Base-by-base conservation (phyloP, 2,888 invertebrate species). In the Sarcophaga carnaria region DNA sequence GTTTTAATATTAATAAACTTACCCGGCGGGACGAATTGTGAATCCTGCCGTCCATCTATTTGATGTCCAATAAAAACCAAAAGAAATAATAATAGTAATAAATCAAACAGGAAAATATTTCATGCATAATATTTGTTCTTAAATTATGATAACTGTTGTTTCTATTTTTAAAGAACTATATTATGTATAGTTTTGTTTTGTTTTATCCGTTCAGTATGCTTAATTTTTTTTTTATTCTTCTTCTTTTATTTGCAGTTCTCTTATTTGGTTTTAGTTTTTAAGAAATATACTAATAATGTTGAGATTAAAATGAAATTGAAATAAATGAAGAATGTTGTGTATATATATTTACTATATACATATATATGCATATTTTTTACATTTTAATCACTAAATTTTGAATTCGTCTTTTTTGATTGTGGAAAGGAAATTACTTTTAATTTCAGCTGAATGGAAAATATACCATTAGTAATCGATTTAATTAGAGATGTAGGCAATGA, bases 21-120 rank as follows among this genome's bases (percentile, higher is more conserved):
- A 93, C 93, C 93, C 93, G 93, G 92, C 93, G 93, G 92, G 93
- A 92, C 92, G 93, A 92, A 92, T 92, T 93, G 93, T 93, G 93
- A 92, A 93, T 93, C 93, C 93, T 93, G 93, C 93, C 93, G 92
- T 93, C 94, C 93, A 93, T 94, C 93, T 93, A 93, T 93, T 84
- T 91, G 93, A 92, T 91, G 94, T 94, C 93, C 93, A 92, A 93
- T 92, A 93, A 93, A 93, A 93, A 93, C 92, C 90, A 93, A 93
- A 93, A 93, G 91, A 93, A 92, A 92, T 91, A 92, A 92, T 92
- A 92, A 92, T 90, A 91, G 90, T 91, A 90, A 89, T 80, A 90
- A 90, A 91, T 92, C 91, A 92, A 92, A 92, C 91, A 93, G 91
- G 92, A 92, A 91, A 93, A 93, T 92, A 92, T 91, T 87, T 90